Evolutionary conservation across 2,113 vertebrate genomes (phyloP), one percentile per base, ranked within the genome.

Genomic region (Oenanthe oenanthe): DNA sequence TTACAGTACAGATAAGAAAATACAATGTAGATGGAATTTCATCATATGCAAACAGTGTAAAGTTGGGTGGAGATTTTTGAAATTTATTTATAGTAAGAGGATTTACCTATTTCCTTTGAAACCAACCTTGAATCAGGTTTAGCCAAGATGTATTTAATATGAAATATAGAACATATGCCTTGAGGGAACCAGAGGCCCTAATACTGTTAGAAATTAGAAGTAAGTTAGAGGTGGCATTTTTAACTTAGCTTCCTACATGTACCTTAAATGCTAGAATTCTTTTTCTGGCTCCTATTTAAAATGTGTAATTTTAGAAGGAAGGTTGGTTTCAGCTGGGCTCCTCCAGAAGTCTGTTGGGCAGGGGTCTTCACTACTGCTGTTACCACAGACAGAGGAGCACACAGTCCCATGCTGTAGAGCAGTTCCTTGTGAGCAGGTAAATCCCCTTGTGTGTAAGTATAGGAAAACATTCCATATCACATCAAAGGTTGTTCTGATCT

Each of bases 81-180:
- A 67, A 72, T 89, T 34, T 68, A 45, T 56, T 76, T 90, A 38
- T 61, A 22, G 13, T 71, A 62, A 82, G 9, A 32, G 10, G 20
- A 82, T 86, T 79, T 88, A 67, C 47, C 9, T 68, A 63, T 50
- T 91, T 71, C n/a, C 36, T 93, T 92, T 88, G 70, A 92, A 87
- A n/a, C 9, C 48, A 51, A 2, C 36, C 70, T 78, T 81, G 36
- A 84, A 89, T 78, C 21, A 65, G 19, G 13, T 75, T 51, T 26
- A 78, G 19, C 19, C 22, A 56, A 36, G 32, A 25, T 47, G 36
- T 70, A 11, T 83, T 91, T 77, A 67, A 86, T 51, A 80, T 63
- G 34, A 84, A 92, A 74, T 60, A 72, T 16, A 89, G 85, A 84
- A 57, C 12, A 11, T 19, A 54, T 48, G 32, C 26, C 14, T 86